Percentiles rank a stretch among this genome's conserved stretches.
Evolutionary conservation across 1,140 invertebrate species (phyloP).

Genomic region (Microplitis mediator): DNA sequence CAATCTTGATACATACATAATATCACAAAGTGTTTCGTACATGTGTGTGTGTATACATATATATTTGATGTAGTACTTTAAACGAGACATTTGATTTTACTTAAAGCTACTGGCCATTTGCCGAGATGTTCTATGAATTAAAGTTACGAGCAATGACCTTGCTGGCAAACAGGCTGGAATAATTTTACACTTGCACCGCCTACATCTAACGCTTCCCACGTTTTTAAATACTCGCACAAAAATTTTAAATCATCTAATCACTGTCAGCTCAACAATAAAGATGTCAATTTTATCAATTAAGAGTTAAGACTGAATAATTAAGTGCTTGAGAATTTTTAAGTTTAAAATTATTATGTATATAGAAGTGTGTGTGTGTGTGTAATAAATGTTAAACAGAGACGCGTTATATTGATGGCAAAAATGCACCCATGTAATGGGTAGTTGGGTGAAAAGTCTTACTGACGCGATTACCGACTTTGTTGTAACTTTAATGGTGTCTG

Average conservation of each 20-base stretch:
- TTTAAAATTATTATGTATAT: not conserved
- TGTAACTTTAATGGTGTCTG: too few species aligned
- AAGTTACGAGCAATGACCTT: constrained; percentile 32
- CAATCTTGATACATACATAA: too few species aligned
- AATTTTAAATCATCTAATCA: not conserved
- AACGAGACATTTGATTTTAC: not conserved
- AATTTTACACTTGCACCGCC: constrained; percentile 24
- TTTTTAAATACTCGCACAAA: not conserved
- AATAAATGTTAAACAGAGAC: not conserved
- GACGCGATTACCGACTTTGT: constrained; percentile 3
- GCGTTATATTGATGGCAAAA: not conserved
- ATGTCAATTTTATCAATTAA: not conserved
- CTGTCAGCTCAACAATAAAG: not conserved
- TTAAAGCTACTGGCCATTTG: constrained; percentile 8
- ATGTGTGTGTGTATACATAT: not conserved
- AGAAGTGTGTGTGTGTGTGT: not conserved
- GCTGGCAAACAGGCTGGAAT: constrained; percentile 36
- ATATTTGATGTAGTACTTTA: not conserved
- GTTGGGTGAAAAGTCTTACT: constrained; percentile 1
- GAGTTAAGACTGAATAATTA: not conserved
- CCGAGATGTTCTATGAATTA: constrained; percentile 34
- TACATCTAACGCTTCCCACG: constrained; percentile 18
- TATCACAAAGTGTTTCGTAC: too few species aligned
- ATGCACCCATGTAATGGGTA: constrained; percentile 5
- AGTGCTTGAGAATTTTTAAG: too few species aligned